Percentiles rank a stretch among this genome's conserved stretches.
These are phyloP conservation scores for Harpagifer antarcticus DNA, from an alignment of 2,797 vertebrate genomes.

Conservation along the genomic window DNA sequence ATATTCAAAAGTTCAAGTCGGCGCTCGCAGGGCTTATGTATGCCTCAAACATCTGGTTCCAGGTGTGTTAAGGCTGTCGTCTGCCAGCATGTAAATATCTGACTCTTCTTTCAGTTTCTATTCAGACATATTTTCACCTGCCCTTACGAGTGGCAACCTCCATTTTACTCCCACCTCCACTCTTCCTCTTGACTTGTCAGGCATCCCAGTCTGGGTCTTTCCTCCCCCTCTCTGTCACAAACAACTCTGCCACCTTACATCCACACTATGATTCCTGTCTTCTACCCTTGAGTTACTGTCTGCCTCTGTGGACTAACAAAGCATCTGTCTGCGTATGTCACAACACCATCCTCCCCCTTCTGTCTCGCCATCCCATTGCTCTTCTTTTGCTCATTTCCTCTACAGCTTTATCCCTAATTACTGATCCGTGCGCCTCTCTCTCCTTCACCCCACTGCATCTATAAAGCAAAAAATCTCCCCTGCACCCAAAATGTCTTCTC, in stretches of 20 bases:
- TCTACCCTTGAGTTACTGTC: slow-evolving; percentile 37
- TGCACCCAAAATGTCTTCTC: slow-evolving; percentile 22
- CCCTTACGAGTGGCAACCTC: slow-evolving; percentile 61
- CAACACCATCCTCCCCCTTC: slow-evolving; percentile 5
- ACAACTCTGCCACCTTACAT: slow-evolving; percentile 26
- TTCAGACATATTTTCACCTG: not conserved
- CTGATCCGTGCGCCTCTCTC: slow-evolving; percentile 8
- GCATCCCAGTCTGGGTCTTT: slow-evolving; percentile 21
- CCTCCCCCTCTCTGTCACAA: slow-evolving; percentile 12
- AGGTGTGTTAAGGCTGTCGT: slow-evolving; percentile 34
- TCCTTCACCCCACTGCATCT: slow-evolving; percentile 8
- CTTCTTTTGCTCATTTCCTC: slow-evolving; percentile 15
- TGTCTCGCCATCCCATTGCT: slow-evolving; percentile 23
- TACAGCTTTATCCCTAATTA: slow-evolving; percentile 18
- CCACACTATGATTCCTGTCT: slow-evolving; percentile 38
- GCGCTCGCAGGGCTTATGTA: not conserved
- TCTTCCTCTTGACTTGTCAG: slow-evolving; percentile 53
- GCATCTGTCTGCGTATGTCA: slow-evolving; percentile 17
- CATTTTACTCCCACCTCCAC: slow-evolving; percentile 12
- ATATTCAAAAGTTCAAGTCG: slow-evolving; percentile 25
- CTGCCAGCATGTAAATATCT: slow-evolving; percentile 43
- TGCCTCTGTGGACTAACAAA: slow-evolving; percentile 26
- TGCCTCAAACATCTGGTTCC: slow-evolving; percentile 4
- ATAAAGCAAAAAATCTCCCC: slow-evolving; percentile 8
- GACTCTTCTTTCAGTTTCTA: slow-evolving; percentile 40